phyloP scores from a whole-genome alignment of 2,113 vertebrate genomes.

The Phoxinus phoxinus region DNA sequence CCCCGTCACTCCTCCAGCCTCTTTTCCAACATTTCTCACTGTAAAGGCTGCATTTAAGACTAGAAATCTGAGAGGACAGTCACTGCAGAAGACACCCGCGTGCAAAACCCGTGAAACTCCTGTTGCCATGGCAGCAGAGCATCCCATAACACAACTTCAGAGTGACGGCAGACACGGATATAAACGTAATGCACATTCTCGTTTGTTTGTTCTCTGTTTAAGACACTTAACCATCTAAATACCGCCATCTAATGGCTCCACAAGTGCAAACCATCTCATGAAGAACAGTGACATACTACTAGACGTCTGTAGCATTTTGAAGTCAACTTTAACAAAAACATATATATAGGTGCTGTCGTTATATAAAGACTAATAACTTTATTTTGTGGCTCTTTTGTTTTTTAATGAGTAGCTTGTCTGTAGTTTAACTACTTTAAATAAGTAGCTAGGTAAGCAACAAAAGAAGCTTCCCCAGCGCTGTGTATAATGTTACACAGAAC shows the following conservation, averaged over 20 bases:
- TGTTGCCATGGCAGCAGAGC: slow-evolving; percentile 42
- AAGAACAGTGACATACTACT: neutral
- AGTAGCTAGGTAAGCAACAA: neutral
- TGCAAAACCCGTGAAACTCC: neutral
- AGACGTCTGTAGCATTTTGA: neutral
- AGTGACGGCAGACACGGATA: neutral
- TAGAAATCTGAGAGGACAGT: neutral
- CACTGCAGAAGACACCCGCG: slow-evolving; percentile 1
- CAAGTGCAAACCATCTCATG: neutral
- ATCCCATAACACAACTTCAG: slow-evolving; percentile 14
- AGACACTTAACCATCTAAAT: neutral
- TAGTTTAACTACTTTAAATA: neutral
- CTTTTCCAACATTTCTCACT: slow-evolving; percentile 4
- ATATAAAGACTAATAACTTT: neutral
- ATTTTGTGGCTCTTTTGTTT: neutral
- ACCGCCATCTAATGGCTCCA: slow-evolving; percentile 19
- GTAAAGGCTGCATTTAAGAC: slow-evolving; percentile 1
- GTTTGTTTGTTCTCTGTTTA: too few relatives aligned
- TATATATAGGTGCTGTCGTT: too few relatives aligned
- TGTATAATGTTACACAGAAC: neutral
- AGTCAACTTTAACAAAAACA: neutral
- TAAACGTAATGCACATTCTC: too few relatives aligned
- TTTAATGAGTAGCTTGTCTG: neutral
- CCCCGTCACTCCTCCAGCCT: neutral
- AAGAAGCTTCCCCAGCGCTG: neutral